Conservation (phyloP, 1,140 invertebrate genomes). For the Adelges cooleyi region DNA sequence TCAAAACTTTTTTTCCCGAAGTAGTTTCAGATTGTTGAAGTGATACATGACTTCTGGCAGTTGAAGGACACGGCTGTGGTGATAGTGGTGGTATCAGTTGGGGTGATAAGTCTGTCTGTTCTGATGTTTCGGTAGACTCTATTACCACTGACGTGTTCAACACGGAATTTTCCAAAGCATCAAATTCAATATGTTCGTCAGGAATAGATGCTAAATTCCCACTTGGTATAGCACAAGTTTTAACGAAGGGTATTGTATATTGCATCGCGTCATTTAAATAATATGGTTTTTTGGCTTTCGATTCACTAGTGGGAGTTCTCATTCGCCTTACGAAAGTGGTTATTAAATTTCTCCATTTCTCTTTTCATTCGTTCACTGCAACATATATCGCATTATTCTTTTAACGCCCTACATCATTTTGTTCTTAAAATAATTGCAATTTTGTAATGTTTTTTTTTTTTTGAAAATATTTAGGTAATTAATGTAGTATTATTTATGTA, state of each 20-base stretch:
- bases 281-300: slow-evolving; percentile 31
- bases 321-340: slow-evolving; percentile 13
- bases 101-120: background rate
- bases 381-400: too few relatives aligned
- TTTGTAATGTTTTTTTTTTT: too few relatives aligned
- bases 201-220: slow-evolving; percentile 30
- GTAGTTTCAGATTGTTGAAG: background rate
- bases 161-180: too few relatives aligned
- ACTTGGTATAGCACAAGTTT: slow-evolving; percentile 26
- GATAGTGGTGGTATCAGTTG: background rate
- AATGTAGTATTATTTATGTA: too few relatives aligned
- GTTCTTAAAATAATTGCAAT: too few relatives aligned
- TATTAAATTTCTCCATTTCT: slow-evolving; percentile 16
- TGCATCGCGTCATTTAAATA: slow-evolving; percentile 32
- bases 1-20: background rate
- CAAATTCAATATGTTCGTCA: background rate
- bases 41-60: too few relatives aligned
- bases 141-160: slow-evolving; percentile 14
- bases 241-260: slow-evolving; percentile 32
- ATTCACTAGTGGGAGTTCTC: background rate
- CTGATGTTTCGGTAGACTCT: slow-evolving; percentile 22
- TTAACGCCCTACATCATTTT: too few relatives aligned
- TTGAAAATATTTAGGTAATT: too few relatives aligned
- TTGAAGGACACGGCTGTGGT: background rate
- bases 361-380: slow-evolving; percentile 16